Conservation (phyloP, 2,113 vertebrate species). For the Verasper variegatus region DNA sequence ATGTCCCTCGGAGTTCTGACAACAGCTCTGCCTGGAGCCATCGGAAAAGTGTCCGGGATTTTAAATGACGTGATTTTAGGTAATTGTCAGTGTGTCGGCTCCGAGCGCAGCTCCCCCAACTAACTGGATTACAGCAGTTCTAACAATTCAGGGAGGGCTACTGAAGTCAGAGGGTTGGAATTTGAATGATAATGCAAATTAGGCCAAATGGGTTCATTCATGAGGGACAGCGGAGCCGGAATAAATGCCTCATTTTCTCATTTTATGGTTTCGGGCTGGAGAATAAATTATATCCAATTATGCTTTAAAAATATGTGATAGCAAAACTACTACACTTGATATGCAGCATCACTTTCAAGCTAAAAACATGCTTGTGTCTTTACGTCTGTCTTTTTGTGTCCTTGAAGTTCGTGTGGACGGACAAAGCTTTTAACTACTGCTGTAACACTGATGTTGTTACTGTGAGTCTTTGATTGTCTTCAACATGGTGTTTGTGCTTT, state of each 20-base stretch:
- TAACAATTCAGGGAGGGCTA: neutral
- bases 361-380: too few species aligned
- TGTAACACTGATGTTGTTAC: too few species aligned
- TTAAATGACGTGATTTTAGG: slow-evolving; percentile 32
- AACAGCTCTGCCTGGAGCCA: neutral
- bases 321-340: too few species aligned
- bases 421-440: too few species aligned
- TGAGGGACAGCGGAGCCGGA: neutral
- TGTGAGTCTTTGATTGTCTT: too few species aligned
- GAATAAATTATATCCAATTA: neutral
- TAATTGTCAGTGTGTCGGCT: slow-evolving; percentile 36
- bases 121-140: slow-evolving; percentile 22
- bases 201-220: neutral
- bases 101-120: neutral
- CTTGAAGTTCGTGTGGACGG: too few species aligned
- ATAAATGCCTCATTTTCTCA: neutral
- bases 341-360: too few species aligned
- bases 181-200: neutral
- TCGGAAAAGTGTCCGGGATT: neutral
- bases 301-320: neutral
- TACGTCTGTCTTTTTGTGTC: too few species aligned
- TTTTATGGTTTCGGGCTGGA: neutral
- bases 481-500: too few species aligned
- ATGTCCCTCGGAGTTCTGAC: neutral
- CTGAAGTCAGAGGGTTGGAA: neutral